These are phyloP conservation scores for Spermophilus dauricus DNA, from an alignment of 2,113 vertebrate species.

Conservation along the genomic window DNA sequence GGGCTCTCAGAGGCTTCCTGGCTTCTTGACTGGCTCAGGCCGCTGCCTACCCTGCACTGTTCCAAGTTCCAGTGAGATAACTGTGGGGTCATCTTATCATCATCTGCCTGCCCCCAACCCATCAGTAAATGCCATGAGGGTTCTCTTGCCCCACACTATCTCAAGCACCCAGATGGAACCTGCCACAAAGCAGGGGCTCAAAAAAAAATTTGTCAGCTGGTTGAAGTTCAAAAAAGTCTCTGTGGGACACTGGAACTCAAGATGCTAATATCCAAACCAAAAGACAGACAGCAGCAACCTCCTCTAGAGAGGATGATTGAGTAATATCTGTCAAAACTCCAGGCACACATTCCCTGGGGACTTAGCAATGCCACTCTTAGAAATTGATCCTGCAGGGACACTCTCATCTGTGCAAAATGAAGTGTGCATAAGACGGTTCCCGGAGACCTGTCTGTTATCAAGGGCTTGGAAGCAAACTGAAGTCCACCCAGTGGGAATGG, in stretches of 20 bases:
- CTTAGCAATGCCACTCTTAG: background rate
- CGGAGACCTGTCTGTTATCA: background rate
- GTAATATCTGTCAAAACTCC: background rate
- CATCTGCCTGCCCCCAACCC: background rate
- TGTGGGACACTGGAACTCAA: background rate
- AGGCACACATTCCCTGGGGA: background rate
- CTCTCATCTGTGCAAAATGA: too few relatives aligned
- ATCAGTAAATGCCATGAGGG: background rate
- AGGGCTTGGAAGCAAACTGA: background rate
- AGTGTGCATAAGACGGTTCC: accelerated
- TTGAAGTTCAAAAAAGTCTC: background rate
- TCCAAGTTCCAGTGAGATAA: background rate
- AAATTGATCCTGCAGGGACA: background rate
- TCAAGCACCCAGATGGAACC: background rate
- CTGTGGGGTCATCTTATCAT: background rate
- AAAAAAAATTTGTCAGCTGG: background rate
- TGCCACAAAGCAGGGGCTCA: background rate
- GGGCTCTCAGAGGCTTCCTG: background rate
- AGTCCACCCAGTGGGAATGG: background rate
- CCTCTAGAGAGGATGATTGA: background rate
- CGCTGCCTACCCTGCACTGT: background rate
- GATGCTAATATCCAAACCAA: background rate
- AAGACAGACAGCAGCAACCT: background rate
- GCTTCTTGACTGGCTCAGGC: background rate
- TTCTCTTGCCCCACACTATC: background rate